Evolutionary conservation across 1,140 invertebrate species (phyloP), one percentile per base, ranked within the genome.

Genomic region (Drosophila navojoa): DNA sequence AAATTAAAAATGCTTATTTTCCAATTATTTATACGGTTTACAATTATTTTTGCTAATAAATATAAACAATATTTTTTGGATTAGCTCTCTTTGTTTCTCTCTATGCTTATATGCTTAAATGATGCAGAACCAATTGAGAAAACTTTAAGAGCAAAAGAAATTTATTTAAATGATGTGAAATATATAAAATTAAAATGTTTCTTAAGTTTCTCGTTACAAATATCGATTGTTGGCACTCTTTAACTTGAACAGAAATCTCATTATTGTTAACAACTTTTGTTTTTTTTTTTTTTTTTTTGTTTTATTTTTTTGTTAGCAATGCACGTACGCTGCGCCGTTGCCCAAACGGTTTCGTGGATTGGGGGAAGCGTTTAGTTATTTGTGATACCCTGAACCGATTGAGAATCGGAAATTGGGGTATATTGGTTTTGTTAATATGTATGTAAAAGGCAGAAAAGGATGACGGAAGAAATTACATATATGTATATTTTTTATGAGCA

Each of bases 321-420:
- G 58, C 62, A 66, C 62, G 53, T 52, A 71, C 19, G n/a, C 25
- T 15, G 22, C 19, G 57, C 13, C 44, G 57, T 63, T 63, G 44
- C 66, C 58, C 38, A 71, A 59, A 75, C 64, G 35, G 11, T 38
- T 35, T 25, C n/a, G 13, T 16, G 25, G 45, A 13, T 16, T 22
- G 60, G 47, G 29, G 44, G 10, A 22, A 11, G 27, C 13, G 42
- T 27, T n/a, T n/a, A 13, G 40, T 42, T 45, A 32, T 29, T 42
- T 61, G 19, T 22, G n/a, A 22, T 22, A 22, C 19, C 19, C 19
- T 22, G 19, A 22, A 22, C 19, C 19, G 19, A 22, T 22, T 22
- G 19, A 22, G 19, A 22, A 22, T 22, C 2, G 19, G 19, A 22
- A 1, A 22, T 22, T 22, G 19, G 19, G 19, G 19, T 22, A 22